Evolutionary conservation across 2,888 invertebrate genomes (phyloP), one percentile per base, ranked within the genome.

Genomic region (Platerodrilus igneus): DNA sequence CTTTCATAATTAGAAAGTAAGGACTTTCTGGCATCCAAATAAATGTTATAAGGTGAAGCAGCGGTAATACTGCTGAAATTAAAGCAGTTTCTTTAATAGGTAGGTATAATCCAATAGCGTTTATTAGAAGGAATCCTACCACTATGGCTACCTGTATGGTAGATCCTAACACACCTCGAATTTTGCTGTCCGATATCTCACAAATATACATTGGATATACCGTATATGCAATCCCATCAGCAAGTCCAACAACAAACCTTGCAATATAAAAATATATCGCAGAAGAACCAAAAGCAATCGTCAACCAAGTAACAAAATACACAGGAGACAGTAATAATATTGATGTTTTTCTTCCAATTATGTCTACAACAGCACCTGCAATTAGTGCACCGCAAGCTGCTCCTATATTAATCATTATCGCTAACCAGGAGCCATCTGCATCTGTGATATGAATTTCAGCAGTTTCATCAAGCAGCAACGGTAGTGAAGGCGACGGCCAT

Each of bases 11-110:
- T 38, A 64, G 55, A 50, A 63, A 72, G 34, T 75, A 68, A 0
- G 79, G 78, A 2, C 75, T 73, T 67, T 84, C 83, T n/a, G 83
- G 83, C 60, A 81, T 70, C 61, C 76, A 76, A 25, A 75, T 64
- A 60, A 80, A 76, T n/a, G 73, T 67, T 14, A 76, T 37, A 22
- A 79, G 62, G 52, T 78, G 74, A 29, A 75, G 53, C 14, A 78
- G 62, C 3, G 80, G 76, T 39, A 78, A 67, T 48, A 73, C 60
- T 51, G 76, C 68, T 55, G 78, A 78, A 61, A 77, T 70, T 32
- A 68, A 64, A 36, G 75, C 76, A 47, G 77, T 64, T 11, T 62
- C 63, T 45, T 59, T 61, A 66, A 77, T 73, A 46, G 70, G 63
- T 16, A 75, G 72, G 57, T 70, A 75, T 3, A 76, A 76, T 16